These are phyloP conservation scores for Ephialtes manifestator DNA, from an alignment of 2,888 invertebrate species.

Conservation along the genomic window DNA sequence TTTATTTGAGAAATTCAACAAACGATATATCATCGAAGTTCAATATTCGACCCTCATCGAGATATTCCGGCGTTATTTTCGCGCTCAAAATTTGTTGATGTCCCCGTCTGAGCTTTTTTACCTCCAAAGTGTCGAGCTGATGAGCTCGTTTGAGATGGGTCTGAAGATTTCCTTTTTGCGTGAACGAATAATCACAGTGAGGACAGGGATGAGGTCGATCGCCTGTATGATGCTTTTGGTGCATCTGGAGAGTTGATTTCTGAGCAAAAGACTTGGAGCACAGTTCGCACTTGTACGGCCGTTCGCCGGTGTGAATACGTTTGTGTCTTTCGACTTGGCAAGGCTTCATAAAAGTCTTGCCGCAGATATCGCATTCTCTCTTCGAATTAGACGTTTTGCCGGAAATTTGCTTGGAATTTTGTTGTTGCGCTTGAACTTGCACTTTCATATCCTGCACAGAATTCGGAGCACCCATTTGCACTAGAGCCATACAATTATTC, in stretches of 20 bases:
- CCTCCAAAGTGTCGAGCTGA: conserved; percentile 75
- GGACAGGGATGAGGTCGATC: conserved; percentile 88
- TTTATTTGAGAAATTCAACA: conserved; percentile 78
- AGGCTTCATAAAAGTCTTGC: conserved; percentile 87
- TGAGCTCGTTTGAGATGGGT: conserved; percentile 88
- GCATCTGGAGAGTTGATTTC: conserved; percentile 88
- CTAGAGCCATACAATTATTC: conserved; percentile 68
- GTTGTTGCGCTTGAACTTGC: conserved; percentile 20
- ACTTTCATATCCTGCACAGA: conserved; percentile 16
- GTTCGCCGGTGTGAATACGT: conserved; percentile 88
- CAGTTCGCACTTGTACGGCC: conserved; percentile 87
- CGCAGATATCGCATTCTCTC: conserved; percentile 85
- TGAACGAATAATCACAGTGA: conserved; percentile 88
- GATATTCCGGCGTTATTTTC: conserved; percentile 72
- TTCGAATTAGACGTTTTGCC: conserved; percentile 63
- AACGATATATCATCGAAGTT: conserved; percentile 81
- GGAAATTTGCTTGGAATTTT: conserved; percentile 38
- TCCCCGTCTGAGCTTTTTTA: conserved; percentile 74
- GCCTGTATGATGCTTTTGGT: conserved; percentile 88
- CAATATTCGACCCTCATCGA: conserved; percentile 75
- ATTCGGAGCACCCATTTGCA: conserved; percentile 59
- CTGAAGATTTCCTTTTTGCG: conserved; percentile 88
- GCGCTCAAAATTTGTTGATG: conserved; percentile 73
- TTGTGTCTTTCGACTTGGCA: conserved; percentile 87
- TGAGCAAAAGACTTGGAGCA: conserved; percentile 89